Evolutionary conservation across 2,797 vertebrate species (phyloP).

Genomic region (Betta splendens): DNA sequence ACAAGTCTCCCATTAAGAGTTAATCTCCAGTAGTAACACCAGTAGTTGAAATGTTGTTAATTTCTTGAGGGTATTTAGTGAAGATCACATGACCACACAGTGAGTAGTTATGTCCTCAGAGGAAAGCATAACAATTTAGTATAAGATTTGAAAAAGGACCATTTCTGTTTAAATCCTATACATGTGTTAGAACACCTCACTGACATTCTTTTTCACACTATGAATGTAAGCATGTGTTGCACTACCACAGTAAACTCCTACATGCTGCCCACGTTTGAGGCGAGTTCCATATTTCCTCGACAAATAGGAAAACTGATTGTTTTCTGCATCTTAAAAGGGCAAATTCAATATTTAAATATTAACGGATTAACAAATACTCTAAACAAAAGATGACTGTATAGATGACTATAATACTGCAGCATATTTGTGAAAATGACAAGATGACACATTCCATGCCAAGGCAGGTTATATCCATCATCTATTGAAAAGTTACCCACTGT

Average conservation of each 20-base stretch:
- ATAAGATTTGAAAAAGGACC: conserved; percentile 5
- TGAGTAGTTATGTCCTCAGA: background rate
- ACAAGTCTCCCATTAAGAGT: background rate
- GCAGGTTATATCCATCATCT: no score
- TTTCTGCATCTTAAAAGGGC: no score
- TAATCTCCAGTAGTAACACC: conserved; percentile 1
- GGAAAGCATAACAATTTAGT: conserved; percentile 30
- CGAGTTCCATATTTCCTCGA: background rate
- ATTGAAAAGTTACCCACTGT: no score
- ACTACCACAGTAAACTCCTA: conserved; percentile 18
- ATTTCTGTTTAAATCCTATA: conserved; percentile 10
- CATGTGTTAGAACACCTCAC: conserved; percentile 9
- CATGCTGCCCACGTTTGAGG: background rate
- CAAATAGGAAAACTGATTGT: no score
- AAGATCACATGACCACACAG: background rate
- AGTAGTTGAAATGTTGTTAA: conserved; percentile 12
- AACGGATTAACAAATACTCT: no score
- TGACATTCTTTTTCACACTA: conserved; percentile 25
- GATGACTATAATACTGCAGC: no score
- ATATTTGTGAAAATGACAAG: no score
- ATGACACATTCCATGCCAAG: no score
- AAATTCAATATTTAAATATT: no score
- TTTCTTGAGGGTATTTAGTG: conserved; percentile 12
- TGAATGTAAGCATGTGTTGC: conserved; percentile 43
- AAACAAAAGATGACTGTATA: no score